phyloP scores from a whole-genome alignment of 1,140 invertebrate species.

The Drosophila baimaii region DNA sequence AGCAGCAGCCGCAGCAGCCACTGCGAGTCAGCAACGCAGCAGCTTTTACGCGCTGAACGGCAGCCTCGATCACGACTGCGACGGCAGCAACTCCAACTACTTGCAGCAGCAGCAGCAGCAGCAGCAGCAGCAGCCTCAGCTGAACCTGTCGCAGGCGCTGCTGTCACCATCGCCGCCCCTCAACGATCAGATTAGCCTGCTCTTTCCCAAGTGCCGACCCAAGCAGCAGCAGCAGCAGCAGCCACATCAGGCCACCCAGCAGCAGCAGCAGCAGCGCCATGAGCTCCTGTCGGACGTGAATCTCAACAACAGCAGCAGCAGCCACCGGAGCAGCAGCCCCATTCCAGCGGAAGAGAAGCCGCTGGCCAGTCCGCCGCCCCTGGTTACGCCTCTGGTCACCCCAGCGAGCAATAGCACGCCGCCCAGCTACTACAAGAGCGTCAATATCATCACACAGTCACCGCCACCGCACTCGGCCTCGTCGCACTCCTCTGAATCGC shows the following conservation, averaged over 20 bases:
- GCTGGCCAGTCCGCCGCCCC: conserved; percentile 28
- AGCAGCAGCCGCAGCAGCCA: conserved; percentile 27
- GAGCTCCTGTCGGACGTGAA: conserved; percentile 33
- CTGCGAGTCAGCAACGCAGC: conserved; percentile 23
- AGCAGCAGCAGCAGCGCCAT: conserved; percentile 44
- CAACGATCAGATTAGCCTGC: conserved; percentile 90
- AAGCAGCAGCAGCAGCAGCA: conserved; percentile 74
- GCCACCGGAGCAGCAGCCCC: conserved; percentile 30
- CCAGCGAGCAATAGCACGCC: conserved; percentile 38
- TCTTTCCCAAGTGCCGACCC: conserved; percentile 93
- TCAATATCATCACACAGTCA: conserved; percentile 82
- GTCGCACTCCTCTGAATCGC: conserved; percentile 85
- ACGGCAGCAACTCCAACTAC: conserved; percentile 50
- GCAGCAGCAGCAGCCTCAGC: conserved; percentile 51
- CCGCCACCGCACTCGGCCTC: conserved; percentile 80
- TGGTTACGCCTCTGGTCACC: conserved; percentile 26
- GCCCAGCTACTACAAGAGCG: conserved; percentile 77
- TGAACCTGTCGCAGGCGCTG: conserved; percentile 75
- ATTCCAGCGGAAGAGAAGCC: conserved; percentile 12
- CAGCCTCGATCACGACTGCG: conserved; percentile 46
- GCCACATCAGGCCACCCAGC: conserved; percentile 27
- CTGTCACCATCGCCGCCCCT: conserved; percentile 84
- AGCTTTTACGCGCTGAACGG: conserved; percentile 58
- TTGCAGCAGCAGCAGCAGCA: conserved; percentile 54
- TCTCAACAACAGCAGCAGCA: conserved; percentile 26